Conservation (phyloP, 2,888 invertebrate species). For the Chymomyza fuscimana region DNA sequence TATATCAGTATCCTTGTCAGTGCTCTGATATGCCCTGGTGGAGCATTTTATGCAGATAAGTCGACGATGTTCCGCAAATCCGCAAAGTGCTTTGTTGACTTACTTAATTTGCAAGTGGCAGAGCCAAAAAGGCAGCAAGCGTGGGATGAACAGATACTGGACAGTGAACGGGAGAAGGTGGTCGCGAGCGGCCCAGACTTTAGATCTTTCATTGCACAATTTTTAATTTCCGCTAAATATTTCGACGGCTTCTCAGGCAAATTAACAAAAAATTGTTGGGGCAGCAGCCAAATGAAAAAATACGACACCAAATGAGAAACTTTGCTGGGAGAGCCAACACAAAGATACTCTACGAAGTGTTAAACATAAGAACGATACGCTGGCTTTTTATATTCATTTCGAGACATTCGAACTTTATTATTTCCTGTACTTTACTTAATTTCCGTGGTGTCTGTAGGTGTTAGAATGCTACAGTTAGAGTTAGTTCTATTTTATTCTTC, state of each 20-base stretch:
- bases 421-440: too few species aligned
- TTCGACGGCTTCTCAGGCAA: conserved; percentile 44
- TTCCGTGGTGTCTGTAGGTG: too few species aligned
- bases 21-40: conserved; percentile 15
- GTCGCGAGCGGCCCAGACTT: background rate
- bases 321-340: background rate
- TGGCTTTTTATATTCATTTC: too few species aligned
- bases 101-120: conserved; percentile 68
- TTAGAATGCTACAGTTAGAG: too few species aligned
- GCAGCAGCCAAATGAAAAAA: conserved; percentile 5
- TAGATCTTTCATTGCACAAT: conserved; percentile 47
- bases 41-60: conserved; percentile 65
- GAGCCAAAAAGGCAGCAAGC: background rate
- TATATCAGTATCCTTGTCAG: conserved; percentile 28
- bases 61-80: conserved; percentile 55
- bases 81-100: conserved; percentile 74
- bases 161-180: conserved; percentile 1
- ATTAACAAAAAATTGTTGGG: conserved; percentile 37
- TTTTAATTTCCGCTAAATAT: conserved; percentile 65
- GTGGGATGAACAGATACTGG: background rate
- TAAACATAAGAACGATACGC: too few species aligned
- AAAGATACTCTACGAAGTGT: background rate
- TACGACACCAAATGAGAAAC: background rate
- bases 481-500: too few species aligned
- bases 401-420: too few species aligned